A percentile compares a stretch with the other conserved stretches of the same genome.
Conservation (phyloP, 1,140 invertebrate species). For the Subanguina moxae region DNA sequence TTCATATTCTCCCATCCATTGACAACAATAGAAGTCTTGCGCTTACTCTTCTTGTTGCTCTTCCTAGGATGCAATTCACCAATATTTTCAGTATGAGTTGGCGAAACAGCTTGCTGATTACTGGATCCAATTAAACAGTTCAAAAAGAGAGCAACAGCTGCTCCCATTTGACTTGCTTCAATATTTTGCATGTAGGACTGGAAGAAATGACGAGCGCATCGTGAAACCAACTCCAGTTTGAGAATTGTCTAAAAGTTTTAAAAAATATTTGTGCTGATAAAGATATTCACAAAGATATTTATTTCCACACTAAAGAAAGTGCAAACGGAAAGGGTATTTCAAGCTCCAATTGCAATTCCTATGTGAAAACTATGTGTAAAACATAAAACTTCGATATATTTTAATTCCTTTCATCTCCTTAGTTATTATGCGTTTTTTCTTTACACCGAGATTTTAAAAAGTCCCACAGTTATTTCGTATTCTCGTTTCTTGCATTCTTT, state of each 20-base stretch:
- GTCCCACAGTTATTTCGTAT: too few relatives aligned
- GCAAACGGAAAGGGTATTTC: too few relatives aligned
- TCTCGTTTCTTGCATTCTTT: too few relatives aligned
- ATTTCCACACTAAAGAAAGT: too few relatives aligned
- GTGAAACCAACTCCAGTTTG: constrained; percentile 22
- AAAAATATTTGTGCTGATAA: too few relatives aligned
- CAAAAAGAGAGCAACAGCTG: constrained; percentile 32
- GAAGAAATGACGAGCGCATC: constrained; percentile 35
- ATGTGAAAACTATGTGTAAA: too few relatives aligned
- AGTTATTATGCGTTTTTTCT: too few relatives aligned
- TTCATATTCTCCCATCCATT: background rate
- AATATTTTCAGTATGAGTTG: background rate
- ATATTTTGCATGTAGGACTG: constrained; percentile 19
- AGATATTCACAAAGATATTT: too few relatives aligned
- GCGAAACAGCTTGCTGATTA: background rate
- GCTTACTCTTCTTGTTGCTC: constrained; percentile 24
- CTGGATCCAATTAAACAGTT: constrained; percentile 25
- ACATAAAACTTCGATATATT: too few relatives aligned
- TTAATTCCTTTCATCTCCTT: too few relatives aligned
- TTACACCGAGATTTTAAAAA: too few relatives aligned
- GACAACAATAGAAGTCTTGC: constrained; percentile 10
- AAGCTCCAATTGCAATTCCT: too few relatives aligned
- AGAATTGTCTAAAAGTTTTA: constrained; percentile 24
- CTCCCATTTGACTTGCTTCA: constrained; percentile 17
- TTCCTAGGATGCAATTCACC: constrained; percentile 4